phyloP scores from a whole-genome alignment of 2,888 invertebrate species.

The Caenorhabditis sp. region DNA sequence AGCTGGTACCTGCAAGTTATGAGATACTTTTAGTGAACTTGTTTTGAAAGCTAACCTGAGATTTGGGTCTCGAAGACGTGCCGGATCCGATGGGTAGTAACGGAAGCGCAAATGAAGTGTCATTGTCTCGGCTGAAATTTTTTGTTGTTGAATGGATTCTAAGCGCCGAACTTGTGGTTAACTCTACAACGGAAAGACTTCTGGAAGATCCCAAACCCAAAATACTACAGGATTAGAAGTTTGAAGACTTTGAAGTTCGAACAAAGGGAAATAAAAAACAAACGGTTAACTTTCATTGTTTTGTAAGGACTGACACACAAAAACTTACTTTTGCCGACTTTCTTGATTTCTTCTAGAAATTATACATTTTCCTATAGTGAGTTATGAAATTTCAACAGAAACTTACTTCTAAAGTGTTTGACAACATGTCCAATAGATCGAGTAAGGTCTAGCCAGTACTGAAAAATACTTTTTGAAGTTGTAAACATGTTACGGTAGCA shows the following conservation, averaged over 20 bases:
- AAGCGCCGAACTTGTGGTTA: neutral
- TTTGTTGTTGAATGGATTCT: neutral
- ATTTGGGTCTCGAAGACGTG: conserved; percentile 93
- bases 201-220: neutral
- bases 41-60: conserved; percentile 86
- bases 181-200: neutral
- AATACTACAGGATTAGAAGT: neutral
- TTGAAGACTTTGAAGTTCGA: neutral
- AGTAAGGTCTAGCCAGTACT: conserved; percentile 96
- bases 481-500: conserved; percentile 82
- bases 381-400: conserved; percentile 1
- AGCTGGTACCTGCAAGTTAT: conserved; percentile 89
- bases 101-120: conserved; percentile 97
- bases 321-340: conserved; percentile 67
- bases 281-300: conserved; percentile 8
- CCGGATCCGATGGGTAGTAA: conserved; percentile 97
- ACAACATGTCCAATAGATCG: conserved; percentile 88
- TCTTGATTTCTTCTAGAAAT: conserved; percentile 58
- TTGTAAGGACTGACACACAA: conserved; percentile 21
- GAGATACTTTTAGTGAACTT: neutral
- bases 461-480: conserved; percentile 85
- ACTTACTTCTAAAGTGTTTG: conserved; percentile 93
- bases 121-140: conserved; percentile 84
- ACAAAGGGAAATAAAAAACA: conserved; percentile 34
- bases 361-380: conserved; percentile 9